Conservation (phyloP, 2,888 invertebrate species). For the Lasioglossum morio region DNA sequence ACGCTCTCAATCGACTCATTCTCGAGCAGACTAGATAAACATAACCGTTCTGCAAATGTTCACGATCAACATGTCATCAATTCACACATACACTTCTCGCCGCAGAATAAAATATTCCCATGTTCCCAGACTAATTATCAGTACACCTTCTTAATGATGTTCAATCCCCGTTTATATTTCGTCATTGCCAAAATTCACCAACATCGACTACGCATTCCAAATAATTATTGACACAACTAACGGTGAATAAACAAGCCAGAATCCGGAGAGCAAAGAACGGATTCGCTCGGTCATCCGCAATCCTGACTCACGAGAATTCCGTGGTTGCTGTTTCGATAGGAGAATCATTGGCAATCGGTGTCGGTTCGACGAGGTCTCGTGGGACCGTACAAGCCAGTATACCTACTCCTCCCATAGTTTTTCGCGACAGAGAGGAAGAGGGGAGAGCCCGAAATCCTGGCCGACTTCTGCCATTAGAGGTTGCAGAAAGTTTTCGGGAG, state of each 20-base stretch:
- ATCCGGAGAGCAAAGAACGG: background rate
- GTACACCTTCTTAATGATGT: background rate
- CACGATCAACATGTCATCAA: background rate
- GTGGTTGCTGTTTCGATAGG: background rate
- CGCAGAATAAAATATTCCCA: background rate
- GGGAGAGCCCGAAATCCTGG: background rate
- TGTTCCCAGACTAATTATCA: background rate
- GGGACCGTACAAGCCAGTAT: background rate
- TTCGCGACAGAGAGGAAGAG: background rate
- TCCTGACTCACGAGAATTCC: background rate
- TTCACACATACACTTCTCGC: background rate
- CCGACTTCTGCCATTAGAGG: conserved; percentile 31
- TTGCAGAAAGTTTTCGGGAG: conserved; percentile 20
- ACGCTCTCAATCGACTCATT: background rate
- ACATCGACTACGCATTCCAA: background rate
- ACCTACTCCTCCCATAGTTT: background rate
- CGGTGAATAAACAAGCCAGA: background rate
- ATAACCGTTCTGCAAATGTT: background rate
- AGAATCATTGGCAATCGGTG: background rate
- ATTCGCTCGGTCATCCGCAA: background rate
- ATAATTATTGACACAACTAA: background rate
- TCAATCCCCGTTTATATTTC: background rate
- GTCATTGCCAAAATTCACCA: background rate
- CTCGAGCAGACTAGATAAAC: background rate
- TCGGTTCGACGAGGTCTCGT: background rate